Conservation (phyloP, 2,113 vertebrate genomes). For the Heliornis fulica region DNA sequence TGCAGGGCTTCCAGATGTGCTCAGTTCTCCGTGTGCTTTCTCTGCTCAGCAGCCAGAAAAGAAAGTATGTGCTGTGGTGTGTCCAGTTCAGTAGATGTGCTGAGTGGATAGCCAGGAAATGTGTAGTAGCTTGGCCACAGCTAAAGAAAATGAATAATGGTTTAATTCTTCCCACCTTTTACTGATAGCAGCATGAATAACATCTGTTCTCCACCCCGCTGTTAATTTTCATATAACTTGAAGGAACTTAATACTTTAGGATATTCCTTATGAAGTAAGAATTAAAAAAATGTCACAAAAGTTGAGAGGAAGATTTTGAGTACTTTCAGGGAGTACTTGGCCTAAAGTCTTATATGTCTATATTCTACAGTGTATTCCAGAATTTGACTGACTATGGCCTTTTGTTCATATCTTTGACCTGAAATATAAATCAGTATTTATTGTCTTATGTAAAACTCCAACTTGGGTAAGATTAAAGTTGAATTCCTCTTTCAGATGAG, state of each 20-base stretch:
- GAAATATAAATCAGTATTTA: neutral
- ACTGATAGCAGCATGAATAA: neutral
- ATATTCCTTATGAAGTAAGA: neutral
- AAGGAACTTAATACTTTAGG: neutral
- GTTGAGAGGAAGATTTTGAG: neutral
- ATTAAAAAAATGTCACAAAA: neutral
- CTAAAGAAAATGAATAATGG: neutral
- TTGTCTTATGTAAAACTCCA: neutral
- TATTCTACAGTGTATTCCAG: neutral
- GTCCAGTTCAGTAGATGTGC: neutral
- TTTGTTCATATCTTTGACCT: neutral
- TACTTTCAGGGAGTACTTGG: neutral
- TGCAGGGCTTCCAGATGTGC: neutral
- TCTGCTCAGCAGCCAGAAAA: neutral
- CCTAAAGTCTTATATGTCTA: neutral
- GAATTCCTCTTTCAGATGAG: neutral
- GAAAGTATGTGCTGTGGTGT: neutral
- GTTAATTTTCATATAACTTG: neutral
- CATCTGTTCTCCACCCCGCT: neutral
- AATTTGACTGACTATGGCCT: neutral
- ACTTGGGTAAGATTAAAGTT: neutral
- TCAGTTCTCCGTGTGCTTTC: neutral
- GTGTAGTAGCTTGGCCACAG: neutral
- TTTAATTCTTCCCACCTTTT: neutral
- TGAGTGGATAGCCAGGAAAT: neutral